phyloP scores from a whole-genome alignment of 2,888 invertebrate genomes.

The Parelbella ahira region DNA sequence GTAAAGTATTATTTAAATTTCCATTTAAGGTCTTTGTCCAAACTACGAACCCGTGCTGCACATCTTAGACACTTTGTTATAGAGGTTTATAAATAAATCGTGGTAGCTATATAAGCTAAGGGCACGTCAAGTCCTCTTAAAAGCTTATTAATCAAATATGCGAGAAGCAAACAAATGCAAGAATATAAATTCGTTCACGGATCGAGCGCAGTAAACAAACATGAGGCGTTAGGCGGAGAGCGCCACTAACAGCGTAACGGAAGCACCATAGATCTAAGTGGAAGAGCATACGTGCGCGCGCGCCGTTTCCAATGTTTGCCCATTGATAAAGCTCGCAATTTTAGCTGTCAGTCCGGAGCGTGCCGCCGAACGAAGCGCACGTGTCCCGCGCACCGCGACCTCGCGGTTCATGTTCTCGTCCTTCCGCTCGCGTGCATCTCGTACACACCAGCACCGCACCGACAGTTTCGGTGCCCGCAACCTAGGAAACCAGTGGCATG shows the following conservation, averaged over 20 bases:
- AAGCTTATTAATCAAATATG: no score
- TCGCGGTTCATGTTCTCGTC: conserved; percentile 28
- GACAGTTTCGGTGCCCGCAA: conserved; percentile 45
- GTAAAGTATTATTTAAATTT: no score
- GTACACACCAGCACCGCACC: conserved; percentile 34
- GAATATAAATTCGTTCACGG: conserved; percentile 32
- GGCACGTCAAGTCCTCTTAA: no score
- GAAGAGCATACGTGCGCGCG: conserved; percentile 59
- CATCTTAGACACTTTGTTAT: no score
- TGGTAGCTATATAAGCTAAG: no score
- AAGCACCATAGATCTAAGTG: conserved; percentile 69
- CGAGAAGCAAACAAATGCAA: conserved; percentile 28
- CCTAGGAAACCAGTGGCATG: conserved; percentile 66
- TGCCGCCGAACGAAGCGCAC: conserved; percentile 55
- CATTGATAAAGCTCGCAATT: conserved; percentile 73
- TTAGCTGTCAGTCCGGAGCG: conserved; percentile 61
- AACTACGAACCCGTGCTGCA: no score
- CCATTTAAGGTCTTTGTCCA: no score
- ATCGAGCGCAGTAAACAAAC: conserved; percentile 53
- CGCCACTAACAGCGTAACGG: conserved; percentile 61
- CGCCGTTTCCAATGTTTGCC: conserved; percentile 44
- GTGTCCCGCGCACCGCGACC: conserved; percentile 38
- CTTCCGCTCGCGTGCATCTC: conserved; percentile 44
- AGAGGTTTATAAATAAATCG: no score
- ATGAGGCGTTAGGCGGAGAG: conserved; percentile 60